phyloP scores from a whole-genome alignment of 2,113 vertebrate genomes.

The Pollimyrus isidori region DNA sequence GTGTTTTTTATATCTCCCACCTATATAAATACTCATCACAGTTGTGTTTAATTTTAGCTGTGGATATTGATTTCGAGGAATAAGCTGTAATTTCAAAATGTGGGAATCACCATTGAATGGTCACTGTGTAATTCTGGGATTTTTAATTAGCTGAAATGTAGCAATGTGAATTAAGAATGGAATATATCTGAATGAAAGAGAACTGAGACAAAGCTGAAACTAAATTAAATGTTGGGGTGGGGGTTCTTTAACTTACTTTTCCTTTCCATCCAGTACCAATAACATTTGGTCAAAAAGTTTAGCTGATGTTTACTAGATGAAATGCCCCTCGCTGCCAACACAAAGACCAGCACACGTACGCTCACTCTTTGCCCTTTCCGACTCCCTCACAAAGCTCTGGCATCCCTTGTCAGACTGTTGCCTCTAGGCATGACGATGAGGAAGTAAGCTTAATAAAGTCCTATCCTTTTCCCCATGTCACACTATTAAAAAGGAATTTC shows the following conservation, averaged over 20 bases:
- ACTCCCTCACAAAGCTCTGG: conserved; percentile 4
- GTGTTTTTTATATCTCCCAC: background rate
- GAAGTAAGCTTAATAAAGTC: conserved; percentile 21
- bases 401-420: conserved; percentile 14
- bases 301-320: background rate
- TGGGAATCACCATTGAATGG: background rate
- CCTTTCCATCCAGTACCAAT: background rate
- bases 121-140: background rate
- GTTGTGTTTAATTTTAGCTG: conserved; percentile 9
- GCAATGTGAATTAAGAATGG: background rate
- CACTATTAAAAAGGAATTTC: conserved; percentile 24
- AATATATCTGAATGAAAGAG: background rate
- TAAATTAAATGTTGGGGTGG: background rate
- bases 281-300: conserved; percentile 1
- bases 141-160: conserved; percentile 5
- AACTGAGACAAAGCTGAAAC: background rate
- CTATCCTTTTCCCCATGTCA: conserved; percentile 24
- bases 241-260: background rate
- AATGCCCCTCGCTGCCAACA: background rate
- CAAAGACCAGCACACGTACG: background rate
- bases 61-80: conserved; percentile 14
- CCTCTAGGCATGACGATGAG: conserved; percentile 22
- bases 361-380: conserved; percentile 11
- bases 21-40: background rate
- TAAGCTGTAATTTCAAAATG: conserved; percentile 9